Evolutionary conservation across 2,888 invertebrate genomes (phyloP), one percentile per base, ranked within the genome.

Genomic region (Napeogenes sylphis): DNA sequence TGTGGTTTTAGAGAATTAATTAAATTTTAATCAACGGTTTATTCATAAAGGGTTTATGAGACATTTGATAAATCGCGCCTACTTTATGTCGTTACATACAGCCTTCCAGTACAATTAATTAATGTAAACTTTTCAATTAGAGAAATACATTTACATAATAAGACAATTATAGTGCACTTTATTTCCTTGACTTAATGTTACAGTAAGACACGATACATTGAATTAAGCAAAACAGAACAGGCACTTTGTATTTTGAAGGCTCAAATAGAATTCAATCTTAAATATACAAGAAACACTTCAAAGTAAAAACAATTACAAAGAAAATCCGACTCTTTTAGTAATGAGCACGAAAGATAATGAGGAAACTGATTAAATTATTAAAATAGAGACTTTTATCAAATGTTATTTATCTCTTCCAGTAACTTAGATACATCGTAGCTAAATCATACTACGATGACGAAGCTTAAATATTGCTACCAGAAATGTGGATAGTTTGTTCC

Each of bases 1-100:
- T 55, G 64, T 61, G 67, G 68, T 63, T 65, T 64, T 51, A 47
- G 57, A 51, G 55, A 56, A 62, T 59, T 67, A 66, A 69, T 69
- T 69, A 68, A 69, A 69, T 63, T 69, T 69, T 63, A 69, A 69
- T 69, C 64, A 69, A 66, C 56, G 60, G 45, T 59, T 59, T 63
- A 58, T 42, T 42, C 42, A 56, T 57, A 59, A 33, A 57, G 47
- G 32, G 59, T 56, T 65, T 66, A 45, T 58, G 63, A 68, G 61
- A 59, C 63, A 51, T 59, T 57, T 59, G 65, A 67, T 67, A 57
- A 62, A 65, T 62, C 58, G 45, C 59, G 56, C 46, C 45, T 47
- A 33, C 54, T 47, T 35, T 51, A 59, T 13, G 47, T 51, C 47
- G 21, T 21, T 33, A 45, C 58, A 54, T 45, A 51, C 38, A 59